Percentiles rank a stretch among this genome's conserved stretches.
Evolutionary conservation across 1,140 invertebrate genomes (phyloP).

Genomic region (Holotrichia oblita): DNA sequence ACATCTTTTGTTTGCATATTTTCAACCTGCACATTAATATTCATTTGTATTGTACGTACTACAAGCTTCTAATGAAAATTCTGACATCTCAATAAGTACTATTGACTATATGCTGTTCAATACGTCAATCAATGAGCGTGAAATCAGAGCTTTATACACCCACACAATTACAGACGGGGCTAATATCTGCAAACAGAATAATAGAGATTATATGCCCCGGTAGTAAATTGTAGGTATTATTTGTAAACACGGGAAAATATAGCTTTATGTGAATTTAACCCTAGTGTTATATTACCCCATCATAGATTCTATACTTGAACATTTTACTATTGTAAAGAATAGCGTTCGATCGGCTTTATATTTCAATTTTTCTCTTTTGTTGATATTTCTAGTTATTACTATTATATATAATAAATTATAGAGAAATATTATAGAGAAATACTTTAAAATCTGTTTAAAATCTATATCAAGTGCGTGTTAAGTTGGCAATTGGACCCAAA

Average conservation of each 20-base stretch:
- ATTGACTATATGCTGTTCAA: constrained; percentile 12
- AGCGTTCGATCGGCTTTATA: background rate
- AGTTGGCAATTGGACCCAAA: too few species aligned
- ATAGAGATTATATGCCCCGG: constrained; percentile 8
- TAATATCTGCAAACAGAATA: constrained; percentile 25
- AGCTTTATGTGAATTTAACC: background rate
- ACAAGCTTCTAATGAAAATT: background rate
- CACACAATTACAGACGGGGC: constrained; percentile 26
- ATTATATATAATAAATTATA: too few species aligned
- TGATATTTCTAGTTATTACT: background rate
- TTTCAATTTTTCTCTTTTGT: background rate
- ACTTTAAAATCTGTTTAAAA: too few species aligned
- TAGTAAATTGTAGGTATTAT: constrained; percentile 27
- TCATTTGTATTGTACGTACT: background rate
- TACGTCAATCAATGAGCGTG: constrained; percentile 32
- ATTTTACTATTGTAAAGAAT: background rate
- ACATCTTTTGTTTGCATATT: too few species aligned
- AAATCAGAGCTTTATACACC: constrained; percentile 29
- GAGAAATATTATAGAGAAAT: too few species aligned
- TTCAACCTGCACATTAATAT: background rate
- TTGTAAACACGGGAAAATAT: background rate
- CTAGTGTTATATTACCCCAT: background rate
- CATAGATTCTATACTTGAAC: background rate
- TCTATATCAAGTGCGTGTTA: too few species aligned
- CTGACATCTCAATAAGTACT: constrained; percentile 26